Conservation (phyloP, 2,797 vertebrate species). For the Rhabdomys pumilio region DNA sequence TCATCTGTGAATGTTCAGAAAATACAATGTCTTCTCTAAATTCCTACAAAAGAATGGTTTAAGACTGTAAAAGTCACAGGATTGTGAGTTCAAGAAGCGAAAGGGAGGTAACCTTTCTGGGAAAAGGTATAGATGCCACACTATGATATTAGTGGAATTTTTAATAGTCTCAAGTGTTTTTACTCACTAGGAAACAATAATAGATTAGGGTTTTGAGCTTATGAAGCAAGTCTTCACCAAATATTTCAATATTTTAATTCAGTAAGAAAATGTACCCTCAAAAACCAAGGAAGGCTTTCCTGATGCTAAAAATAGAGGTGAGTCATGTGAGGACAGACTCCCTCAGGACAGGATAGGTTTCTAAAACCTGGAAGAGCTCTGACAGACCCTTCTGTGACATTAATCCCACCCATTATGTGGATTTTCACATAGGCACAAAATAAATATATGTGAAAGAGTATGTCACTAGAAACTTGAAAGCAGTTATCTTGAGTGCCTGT, state of each 20-base stretch:
- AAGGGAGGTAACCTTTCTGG: background rate
- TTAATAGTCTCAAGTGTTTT: background rate
- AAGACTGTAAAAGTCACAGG: background rate
- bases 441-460: background rate
- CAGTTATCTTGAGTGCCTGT: background rate
- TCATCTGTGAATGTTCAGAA: slow-evolving; percentile 12
- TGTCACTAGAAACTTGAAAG: slow-evolving; percentile 24
- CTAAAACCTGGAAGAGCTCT: background rate
- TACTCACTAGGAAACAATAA: background rate
- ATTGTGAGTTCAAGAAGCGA: background rate
- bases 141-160: background rate
- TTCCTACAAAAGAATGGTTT: slow-evolving; percentile 47
- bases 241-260: background rate
- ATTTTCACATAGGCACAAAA: slow-evolving; percentile 39
- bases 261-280: background rate
- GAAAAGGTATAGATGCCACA: background rate
- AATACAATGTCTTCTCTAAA: slow-evolving; percentile 23
- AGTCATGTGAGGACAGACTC: background rate
- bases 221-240: background rate
- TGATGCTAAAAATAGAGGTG: background rate
- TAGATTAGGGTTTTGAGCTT: slow-evolving; percentile 4
- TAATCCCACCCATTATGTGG: background rate
- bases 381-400: background rate
- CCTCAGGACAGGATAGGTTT: background rate
- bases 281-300: background rate